Evolutionary conservation across 2,888 invertebrate species (phyloP).

Genomic region (Agrochola litura): DNA sequence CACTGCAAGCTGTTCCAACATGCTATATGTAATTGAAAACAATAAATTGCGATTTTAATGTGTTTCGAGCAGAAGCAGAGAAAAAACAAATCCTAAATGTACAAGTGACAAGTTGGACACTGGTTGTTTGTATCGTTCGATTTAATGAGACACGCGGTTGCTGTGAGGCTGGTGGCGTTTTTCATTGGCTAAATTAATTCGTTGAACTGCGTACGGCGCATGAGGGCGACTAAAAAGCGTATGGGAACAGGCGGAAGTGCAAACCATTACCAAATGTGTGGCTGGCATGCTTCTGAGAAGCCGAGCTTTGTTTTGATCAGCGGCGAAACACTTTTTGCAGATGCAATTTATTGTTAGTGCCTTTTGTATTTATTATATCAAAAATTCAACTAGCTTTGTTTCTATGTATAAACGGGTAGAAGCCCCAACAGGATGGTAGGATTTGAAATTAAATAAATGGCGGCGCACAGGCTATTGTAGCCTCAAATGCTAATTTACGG

Average conservation of each 20-base stretch:
- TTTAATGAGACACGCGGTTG: constrained; percentile 70
- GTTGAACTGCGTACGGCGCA: constrained; percentile 78
- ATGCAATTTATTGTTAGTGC: constrained; percentile 43
- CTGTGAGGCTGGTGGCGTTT: constrained; percentile 63
- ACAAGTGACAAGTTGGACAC: constrained; percentile 69
- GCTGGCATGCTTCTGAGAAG: constrained; percentile 74
- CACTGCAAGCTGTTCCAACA: constrained; percentile 35
- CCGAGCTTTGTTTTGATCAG: constrained; percentile 68
- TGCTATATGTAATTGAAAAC: constrained; percentile 50
- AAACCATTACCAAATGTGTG: constrained; percentile 87
- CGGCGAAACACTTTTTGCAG: constrained; percentile 48
- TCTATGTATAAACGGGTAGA: not conserved
- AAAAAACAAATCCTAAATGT: constrained; percentile 59
- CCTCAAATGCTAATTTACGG: constrained; percentile 14
- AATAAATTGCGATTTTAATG: constrained; percentile 55
- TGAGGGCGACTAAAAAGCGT: constrained; percentile 76
- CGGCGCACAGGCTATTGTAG: not conserved
- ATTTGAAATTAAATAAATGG: constrained; percentile 20
- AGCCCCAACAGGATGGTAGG: not conserved
- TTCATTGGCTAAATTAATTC: constrained; percentile 84
- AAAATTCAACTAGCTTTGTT: constrained; percentile 1
- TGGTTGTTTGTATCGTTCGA: constrained; percentile 68
- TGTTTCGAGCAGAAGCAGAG: constrained; percentile 33
- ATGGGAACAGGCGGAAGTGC: constrained; percentile 82
- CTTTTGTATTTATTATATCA: constrained; percentile 28